Percentiles rank a stretch among this genome's conserved stretches.
Evolutionary conservation across 2,113 vertebrate genomes (phyloP).

Genomic region (Pterocles orientalis): DNA sequence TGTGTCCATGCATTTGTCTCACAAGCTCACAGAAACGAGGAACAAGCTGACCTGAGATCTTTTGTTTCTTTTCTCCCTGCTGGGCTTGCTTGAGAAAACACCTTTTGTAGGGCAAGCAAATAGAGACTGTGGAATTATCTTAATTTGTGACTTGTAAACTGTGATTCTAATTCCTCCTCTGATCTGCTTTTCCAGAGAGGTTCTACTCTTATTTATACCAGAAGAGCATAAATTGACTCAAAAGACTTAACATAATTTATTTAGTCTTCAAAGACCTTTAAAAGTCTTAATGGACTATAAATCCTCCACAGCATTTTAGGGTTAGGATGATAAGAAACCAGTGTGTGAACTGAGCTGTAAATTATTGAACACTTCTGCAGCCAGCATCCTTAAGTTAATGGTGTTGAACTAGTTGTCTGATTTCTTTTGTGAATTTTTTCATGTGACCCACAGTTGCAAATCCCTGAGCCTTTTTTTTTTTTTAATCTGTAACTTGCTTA

Average conservation of each 20-base stretch:
- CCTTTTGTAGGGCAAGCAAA: background rate
- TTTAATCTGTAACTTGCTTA: background rate
- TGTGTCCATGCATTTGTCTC: background rate
- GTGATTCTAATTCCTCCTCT: background rate
- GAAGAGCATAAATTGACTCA: background rate
- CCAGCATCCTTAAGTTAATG: background rate
- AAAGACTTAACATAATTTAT: background rate
- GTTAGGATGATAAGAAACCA: background rate
- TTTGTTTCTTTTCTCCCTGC: background rate
- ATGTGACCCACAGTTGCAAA: background rate
- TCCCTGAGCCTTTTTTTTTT: background rate
- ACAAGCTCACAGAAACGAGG: background rate
- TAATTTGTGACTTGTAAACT: background rate
- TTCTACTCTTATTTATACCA: background rate
- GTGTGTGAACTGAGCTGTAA: background rate
- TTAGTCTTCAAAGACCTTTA: background rate
- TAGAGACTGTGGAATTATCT: background rate
- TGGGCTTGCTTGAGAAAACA: background rate
- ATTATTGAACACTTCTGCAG: background rate
- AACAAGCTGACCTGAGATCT: background rate
- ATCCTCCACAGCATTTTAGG: background rate
- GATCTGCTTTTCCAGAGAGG: background rate
- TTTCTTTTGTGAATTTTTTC: background rate
- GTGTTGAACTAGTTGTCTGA: background rate
- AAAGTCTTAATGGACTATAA: background rate